Evolutionary conservation across 2,888 invertebrate genomes (phyloP), one percentile per base, ranked within the genome.

Genomic region (Acanthosoma haemorrhoidale): DNA sequence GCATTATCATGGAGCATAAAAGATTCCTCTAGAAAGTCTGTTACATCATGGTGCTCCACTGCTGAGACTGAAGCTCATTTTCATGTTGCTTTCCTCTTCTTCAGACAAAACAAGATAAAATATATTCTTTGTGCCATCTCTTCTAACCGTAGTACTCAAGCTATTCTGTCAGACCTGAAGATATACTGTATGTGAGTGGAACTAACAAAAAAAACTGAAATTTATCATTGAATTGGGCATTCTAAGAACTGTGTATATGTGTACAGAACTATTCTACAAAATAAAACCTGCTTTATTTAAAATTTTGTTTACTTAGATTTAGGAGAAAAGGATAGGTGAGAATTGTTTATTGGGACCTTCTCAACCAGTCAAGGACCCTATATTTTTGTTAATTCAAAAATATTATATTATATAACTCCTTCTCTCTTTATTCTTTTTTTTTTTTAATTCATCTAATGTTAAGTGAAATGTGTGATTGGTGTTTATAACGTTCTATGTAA

Each of bases 401-500:
- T 61, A 21, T 34, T 3, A 41, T 15, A 41, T 5, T 15, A 15
- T 18, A 36, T 61, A 18, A 36, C 9, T 61, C 6, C 36, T 60
- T 21, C 21, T 61, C 18, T 16, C 36, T 61, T 61, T 16, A 25
- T 51, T 51, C 25, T 13, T 18, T 21, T 25, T 29, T 51, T 25
- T 25, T 21, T 60, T 61, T 61, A 61, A 21, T 61, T 61, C 38
- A 38, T 21, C 21, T 36, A 36, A 61, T 61, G n/a, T 64, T 39
- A 64, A 39, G 41, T 29, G 38, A 38, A 41, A 64, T 31, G 41
- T 64, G 64, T 64, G 64, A 64, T 64, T 64, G 64, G 13, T 63
- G 29, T 64, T 41, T 38, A 31, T 43, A 57, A 34, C 13, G 29
- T 58, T 21, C 41, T 69, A 36, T 71, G 71, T 71, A 71, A 16